Conservation (phyloP, 2,113 vertebrate species). For the Recurvirostra avosetta region DNA sequence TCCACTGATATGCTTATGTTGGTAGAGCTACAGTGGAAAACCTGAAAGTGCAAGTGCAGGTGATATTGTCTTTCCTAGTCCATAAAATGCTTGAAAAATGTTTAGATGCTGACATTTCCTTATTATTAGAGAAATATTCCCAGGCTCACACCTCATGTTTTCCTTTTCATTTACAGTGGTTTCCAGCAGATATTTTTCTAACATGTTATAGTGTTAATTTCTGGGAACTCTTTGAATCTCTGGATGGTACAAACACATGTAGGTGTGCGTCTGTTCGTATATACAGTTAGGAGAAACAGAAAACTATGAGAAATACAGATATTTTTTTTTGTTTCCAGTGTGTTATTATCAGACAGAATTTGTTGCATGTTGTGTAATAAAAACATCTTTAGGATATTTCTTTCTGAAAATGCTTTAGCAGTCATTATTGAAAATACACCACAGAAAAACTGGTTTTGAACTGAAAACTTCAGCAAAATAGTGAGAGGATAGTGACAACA, state of each 20-base stretch:
- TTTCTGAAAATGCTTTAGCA: not conserved
- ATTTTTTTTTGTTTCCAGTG: not conserved
- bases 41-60: not conserved
- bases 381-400: not conserved
- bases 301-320: not conserved
- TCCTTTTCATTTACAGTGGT: not conserved
- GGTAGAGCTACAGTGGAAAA: not conserved
- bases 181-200: not conserved
- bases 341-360: not conserved
- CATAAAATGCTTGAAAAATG: not conserved
- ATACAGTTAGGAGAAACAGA: not conserved
- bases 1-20: not conserved
- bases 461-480: not conserved
- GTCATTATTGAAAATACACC: not conserved
- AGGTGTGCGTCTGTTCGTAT: not conserved
- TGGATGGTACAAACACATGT: accelerated
- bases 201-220: not conserved
- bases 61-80: not conserved
- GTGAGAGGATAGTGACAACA: not conserved
- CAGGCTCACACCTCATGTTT: not conserved
- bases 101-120: not conserved
- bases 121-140: not conserved
- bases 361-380: not conserved
- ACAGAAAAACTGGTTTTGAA: not conserved
- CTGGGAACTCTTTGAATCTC: not conserved